Evolutionary conservation across 1,140 invertebrate genomes (phyloP).

Genomic region (Papilio aristodemus): DNA sequence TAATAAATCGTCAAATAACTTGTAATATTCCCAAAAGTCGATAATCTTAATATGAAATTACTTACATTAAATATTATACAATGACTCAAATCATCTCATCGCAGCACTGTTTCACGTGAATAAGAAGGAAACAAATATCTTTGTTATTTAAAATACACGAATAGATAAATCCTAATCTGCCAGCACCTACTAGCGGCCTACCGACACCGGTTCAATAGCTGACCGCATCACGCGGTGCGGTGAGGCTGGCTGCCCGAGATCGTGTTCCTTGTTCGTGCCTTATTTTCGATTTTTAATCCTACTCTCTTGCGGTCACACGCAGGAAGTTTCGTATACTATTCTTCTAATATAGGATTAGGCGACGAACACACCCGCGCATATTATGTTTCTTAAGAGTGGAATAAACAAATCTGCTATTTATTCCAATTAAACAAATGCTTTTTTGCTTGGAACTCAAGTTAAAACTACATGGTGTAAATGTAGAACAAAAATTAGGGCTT

Average conservation of each 20-base stretch:
- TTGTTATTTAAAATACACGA: background rate
- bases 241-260: constrained; percentile 43
- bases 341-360: constrained; percentile 28
- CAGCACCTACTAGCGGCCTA: background rate
- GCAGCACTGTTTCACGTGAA: no score
- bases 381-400: constrained; percentile 26
- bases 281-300: constrained; percentile 39
- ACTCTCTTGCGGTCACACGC: constrained; percentile 45
- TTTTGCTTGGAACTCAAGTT: no score
- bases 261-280: constrained; percentile 47
- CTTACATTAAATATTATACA: no score
- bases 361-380: constrained; percentile 26
- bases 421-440: background rate
- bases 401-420: no score
- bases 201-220: no score
- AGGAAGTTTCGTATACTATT: constrained; percentile 53
- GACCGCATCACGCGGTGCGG: constrained; percentile 48
- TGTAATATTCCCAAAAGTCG: no score
- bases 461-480: no score
- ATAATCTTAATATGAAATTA: no score
- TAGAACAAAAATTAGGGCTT: no score
- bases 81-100: no score
- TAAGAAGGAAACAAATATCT: no score
- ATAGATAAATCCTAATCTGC: background rate
- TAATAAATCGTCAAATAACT: no score